Base-by-base conservation (phyloP, 2,113 vertebrate genomes). In the Ophiodon elongatus region DNA sequence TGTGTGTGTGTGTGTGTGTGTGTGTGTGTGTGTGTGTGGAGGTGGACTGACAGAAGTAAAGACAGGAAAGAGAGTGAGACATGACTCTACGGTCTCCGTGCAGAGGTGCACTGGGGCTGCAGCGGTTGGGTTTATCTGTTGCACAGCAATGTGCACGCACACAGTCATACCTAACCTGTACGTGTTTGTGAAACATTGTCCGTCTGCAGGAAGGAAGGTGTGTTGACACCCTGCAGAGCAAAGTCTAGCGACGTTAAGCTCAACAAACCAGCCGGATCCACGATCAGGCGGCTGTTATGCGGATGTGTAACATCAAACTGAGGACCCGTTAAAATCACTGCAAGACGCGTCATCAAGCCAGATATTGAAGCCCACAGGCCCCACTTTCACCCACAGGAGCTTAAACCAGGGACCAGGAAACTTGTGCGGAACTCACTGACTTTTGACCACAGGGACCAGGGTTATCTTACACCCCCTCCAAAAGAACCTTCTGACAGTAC, bases 201-300 rank as follows among this genome's bases (percentile, higher is more conserved):
- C 71, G 59, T 56, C 41, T 73, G 64, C 54, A 75, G 80, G 72
- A 85, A 78, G 76, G 39, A 57, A 79, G 33, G 23, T 21, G 21
- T 62, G 9, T 39, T 17, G 56, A 63, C 45, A 64, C 57, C 81
- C 78, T 71, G 65, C 65, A 66, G 78, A 71, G 73, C 29, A 57
- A 80, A 82, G 52, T 76, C 76, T 74, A 43, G 47, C 71, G 23
- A 11, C 14, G 54, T 56, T 56, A 57, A 35, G 13, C 25, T 52
- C 47, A 57, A 78, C 27, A 80, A 63, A 73, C 11, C 60, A 27
- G 66, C 54, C 76, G 27, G 45, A 43, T 74, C 27, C 11, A n/a
- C 8, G 43, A 1, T 54, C 72, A 37, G 65, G 25, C 54, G 59
- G 50, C 10, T 31, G 50, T 8, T 50, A 21, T 50, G n/a, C 31